phyloP scores from a whole-genome alignment of 2,113 vertebrate species.

The Hoplias malabaricus region DNA sequence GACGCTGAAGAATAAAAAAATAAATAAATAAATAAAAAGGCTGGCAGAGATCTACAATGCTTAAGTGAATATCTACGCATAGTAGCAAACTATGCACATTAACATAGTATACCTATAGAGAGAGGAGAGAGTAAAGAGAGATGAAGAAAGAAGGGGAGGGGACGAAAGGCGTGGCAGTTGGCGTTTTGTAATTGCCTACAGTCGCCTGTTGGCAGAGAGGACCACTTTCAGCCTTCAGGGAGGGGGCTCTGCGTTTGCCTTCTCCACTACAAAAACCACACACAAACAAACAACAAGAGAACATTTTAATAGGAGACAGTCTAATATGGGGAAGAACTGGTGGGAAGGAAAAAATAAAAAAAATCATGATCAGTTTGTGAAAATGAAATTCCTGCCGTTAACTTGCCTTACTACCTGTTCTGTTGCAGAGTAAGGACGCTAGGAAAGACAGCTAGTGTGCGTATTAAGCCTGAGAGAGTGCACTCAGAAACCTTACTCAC shows the following conservation, averaged over 20 bases:
- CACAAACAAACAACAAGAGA: conserved; percentile 98
- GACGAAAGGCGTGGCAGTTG: conserved; percentile 84
- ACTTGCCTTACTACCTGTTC: conserved; percentile 48
- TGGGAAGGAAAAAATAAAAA: conserved; percentile 63
- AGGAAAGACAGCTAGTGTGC: background rate
- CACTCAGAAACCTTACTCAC: background rate
- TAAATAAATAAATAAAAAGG: background rate
- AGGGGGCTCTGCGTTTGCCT: conserved; percentile 98
- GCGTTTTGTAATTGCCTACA: conserved; percentile 96
- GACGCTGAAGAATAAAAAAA: background rate
- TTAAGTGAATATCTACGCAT: conserved; percentile 1
- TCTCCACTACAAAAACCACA: conserved; percentile 99
- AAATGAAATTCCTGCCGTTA: conserved; percentile 47
- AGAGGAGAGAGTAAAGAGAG: conserved; percentile 42
- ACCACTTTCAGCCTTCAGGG: conserved; percentile 99
- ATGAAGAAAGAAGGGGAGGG: conserved; percentile 41
- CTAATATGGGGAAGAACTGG: conserved; percentile 59
- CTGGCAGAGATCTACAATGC: conserved; percentile 34
- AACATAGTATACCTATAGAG: conserved; percentile 12
- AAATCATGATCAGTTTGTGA: conserved; percentile 68
- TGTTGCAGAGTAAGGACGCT: conserved; percentile 40
- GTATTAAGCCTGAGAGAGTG: background rate
- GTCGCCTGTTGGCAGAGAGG: conserved; percentile 98
- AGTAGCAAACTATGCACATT: conserved; percentile 31
- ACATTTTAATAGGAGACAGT: conserved; percentile 90